Percentiles rank a stretch among this genome's conserved stretches.
Evolutionary conservation across 2,113 vertebrate species (phyloP).

Genomic region (Orthonyx spaldingii): DNA sequence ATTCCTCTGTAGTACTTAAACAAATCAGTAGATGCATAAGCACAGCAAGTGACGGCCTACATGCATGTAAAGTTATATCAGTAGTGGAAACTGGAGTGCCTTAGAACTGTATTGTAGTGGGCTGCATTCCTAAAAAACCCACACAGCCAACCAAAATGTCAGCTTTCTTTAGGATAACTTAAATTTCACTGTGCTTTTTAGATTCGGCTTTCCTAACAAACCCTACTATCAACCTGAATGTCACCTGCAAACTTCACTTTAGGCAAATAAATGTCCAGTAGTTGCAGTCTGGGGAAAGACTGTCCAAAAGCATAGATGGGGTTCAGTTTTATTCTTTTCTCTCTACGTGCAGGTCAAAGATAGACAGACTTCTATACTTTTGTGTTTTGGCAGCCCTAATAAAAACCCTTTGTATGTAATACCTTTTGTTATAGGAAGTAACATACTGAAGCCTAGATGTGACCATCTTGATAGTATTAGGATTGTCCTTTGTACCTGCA

Average conservation of each 20-base stretch:
- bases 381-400: background rate
- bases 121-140: background rate
- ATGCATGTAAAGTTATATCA: background rate
- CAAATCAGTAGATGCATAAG: background rate
- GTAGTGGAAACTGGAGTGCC: background rate
- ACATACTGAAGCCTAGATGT: background rate
- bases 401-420: background rate
- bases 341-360: background rate
- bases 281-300: background rate
- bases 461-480: background rate
- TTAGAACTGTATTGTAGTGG: background rate
- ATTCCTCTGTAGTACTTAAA: background rate
- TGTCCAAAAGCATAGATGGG: background rate
- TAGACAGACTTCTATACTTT: background rate
- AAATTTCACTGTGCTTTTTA: background rate
- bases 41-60: background rate
- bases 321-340: background rate
- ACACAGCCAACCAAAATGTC: background rate
- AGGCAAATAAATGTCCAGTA: background rate
- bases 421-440: background rate
- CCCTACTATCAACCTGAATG: background rate
- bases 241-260: background rate
- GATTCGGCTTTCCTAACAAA: background rate
- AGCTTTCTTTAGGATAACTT: background rate
- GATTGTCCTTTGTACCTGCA: background rate